Evolutionary conservation across 2,113 vertebrate species (phyloP), one percentile per base, ranked within the genome.

Genomic region (Microcebus griseorufus): DNA sequence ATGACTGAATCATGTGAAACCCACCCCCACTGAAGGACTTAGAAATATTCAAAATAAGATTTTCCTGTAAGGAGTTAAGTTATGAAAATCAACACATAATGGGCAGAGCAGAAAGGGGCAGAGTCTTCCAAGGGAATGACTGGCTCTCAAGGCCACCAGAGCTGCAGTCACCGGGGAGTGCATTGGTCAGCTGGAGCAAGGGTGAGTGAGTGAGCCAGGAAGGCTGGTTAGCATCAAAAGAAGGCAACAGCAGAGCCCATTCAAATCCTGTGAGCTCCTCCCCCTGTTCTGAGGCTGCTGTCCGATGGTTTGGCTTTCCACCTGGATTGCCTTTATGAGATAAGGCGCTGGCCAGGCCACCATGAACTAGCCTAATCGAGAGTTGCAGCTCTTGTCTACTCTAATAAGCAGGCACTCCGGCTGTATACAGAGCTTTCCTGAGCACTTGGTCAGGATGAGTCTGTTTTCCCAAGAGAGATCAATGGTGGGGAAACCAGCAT

Each of bases 11-110:
- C 79, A 87, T 2, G 22, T 22, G 80, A 2, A 73, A 51, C 17
- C 6, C 6, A 62, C n/a, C 20, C 22, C 5, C 69, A 70, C 0
- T 10, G 45, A 95, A 90, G 69, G 75, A 55, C 82, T 67, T 22
- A 65, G 32, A 69, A 88, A 82, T 12, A 18, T 70, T 91, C 67
- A 80, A 51, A 83, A 72, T 84, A 65, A 95, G 72, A n/a, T 94
- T 73, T 88, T 65, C 55, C 53, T 25, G 3, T 29, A 69, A 79
- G 65, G 73, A 95, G 62, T 64, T 62, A 76, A 93, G 42, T 96
- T 96, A 84, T 51, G 23, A 91, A 89, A 94, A 75, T 48, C 48
- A 64, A 67, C 29, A 39, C 51, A 67, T 14, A 37, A 79, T 10
- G 16, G 25, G 62, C 39, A 83, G 64, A 86, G 39, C n/a, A 90